Percentiles rank a stretch among this genome's conserved stretches.
These are phyloP conservation scores for Dryobates pubescens DNA, from an alignment of 2,797 vertebrate genomes.

Conservation along the genomic window DNA sequence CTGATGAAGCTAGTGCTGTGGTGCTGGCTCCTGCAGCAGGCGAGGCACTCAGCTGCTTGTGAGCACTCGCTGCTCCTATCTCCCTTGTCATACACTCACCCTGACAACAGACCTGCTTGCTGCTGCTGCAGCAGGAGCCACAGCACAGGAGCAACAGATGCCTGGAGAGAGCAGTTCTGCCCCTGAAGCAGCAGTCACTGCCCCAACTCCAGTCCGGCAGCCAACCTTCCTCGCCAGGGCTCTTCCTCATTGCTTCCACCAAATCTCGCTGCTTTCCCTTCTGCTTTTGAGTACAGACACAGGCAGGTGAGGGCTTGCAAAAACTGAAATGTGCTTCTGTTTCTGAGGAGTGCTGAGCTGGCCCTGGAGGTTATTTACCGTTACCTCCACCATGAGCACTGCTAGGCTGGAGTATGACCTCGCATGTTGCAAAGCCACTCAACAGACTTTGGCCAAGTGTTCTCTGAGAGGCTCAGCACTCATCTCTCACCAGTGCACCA, in stretches of 20 bases:
- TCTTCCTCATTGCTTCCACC: background rate
- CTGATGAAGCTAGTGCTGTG: background rate
- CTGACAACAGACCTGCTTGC: background rate
- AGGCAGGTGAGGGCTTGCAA: background rate
- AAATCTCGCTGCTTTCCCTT: background rate
- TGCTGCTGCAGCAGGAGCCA: background rate
- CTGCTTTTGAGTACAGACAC: background rate
- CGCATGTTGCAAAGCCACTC: background rate
- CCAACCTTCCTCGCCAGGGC: background rate
- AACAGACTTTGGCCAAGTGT: fast-evolving
- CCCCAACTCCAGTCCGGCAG: background rate
- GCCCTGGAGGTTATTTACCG: background rate
- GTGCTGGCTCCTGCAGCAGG: background rate
- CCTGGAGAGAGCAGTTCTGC: background rate
- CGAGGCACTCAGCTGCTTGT: background rate
- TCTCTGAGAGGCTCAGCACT: background rate
- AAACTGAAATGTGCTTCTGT: background rate
- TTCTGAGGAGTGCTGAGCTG: background rate
- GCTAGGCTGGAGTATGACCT: background rate
- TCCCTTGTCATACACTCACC: background rate
- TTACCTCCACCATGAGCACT: too few species aligned
- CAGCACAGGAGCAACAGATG: background rate
- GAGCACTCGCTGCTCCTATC: fast-evolving
- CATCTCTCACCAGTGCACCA: fast-evolving
- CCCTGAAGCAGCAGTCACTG: too few species aligned